Conservation (phyloP, 2,888 invertebrate species). For the Mesorhabditis belari region DNA sequence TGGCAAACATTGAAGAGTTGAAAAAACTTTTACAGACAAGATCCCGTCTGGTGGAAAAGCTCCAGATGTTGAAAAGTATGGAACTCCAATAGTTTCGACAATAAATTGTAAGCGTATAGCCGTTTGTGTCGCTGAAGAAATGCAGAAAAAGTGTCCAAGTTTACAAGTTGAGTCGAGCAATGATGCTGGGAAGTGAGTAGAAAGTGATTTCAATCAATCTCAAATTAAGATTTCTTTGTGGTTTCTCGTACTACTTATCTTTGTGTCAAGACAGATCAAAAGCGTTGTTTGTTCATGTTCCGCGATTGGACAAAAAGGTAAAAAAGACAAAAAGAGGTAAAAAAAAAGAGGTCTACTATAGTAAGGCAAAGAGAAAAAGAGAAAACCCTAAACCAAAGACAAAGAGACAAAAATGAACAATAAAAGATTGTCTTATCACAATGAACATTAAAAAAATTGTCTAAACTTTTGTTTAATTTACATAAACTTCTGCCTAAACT, state of each 20-base stretch:
- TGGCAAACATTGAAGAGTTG: not conserved
- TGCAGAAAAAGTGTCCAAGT: not conserved
- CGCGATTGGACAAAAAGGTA: not conserved
- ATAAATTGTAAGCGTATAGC: not conserved
- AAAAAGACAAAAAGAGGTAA: not conserved
- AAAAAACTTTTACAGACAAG: not conserved
- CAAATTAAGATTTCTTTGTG: slow-evolving; percentile 7
- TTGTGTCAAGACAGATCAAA: slow-evolving; percentile 4
- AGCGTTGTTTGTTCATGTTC: slow-evolving; percentile 8
- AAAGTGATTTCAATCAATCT: not conserved
- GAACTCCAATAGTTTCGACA: not conserved
- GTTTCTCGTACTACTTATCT: slow-evolving; percentile 11
- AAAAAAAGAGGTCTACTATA: no score
- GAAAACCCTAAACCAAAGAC: not conserved
- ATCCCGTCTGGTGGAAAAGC: not conserved
- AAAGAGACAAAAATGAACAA: not conserved
- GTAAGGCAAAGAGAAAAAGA: no score
- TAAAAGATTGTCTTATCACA: not conserved
- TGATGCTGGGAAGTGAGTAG: not conserved
- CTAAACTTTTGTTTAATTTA: no score
- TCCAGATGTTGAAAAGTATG: not conserved
- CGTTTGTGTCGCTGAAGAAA: not conserved
- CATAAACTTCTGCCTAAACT: no score
- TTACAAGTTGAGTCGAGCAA: not conserved
- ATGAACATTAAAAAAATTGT: no score